A percentile compares a stretch with the other conserved stretches of the same genome.
Evolutionary conservation across 2,797 vertebrate species (phyloP).

Genomic region (Microctenopoma stevenorrisi): DNA sequence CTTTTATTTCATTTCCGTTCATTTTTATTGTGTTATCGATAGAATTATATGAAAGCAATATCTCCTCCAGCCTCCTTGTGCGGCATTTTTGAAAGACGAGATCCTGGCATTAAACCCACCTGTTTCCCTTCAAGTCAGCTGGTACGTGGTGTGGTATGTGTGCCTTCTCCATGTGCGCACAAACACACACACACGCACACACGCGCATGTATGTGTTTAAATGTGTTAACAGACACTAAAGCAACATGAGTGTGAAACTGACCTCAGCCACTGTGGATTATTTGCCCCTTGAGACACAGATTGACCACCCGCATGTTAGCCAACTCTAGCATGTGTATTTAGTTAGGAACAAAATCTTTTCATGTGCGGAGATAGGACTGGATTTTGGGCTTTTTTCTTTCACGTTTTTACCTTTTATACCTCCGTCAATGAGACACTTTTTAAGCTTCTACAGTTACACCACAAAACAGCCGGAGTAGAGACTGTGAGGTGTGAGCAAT

Average conservation of each 20-base stretch:
- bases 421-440: constrained; percentile 55
- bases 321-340: constrained; percentile 36
- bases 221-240: constrained; percentile 63
- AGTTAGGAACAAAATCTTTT: constrained; percentile 40
- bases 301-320: constrained; percentile 65
- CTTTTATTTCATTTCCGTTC: constrained; percentile 69
- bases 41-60: constrained; percentile 72
- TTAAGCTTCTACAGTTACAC: constrained; percentile 34
- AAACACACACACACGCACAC: not conserved
- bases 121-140: constrained; percentile 68
- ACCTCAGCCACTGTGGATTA: constrained; percentile 70
- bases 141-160: constrained; percentile 1
- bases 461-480: constrained; percentile 14
- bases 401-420: constrained; percentile 45
- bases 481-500: constrained; percentile 26
- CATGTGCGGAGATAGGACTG: not conserved
- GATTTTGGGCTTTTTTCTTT: constrained; percentile 1
- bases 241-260: constrained; percentile 76
- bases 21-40: constrained; percentile 75
- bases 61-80: constrained; percentile 62
- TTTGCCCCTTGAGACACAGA: constrained; percentile 62
- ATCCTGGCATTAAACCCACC: constrained; percentile 75
- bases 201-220: constrained; percentile 38
- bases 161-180: not conserved
- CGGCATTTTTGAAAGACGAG: constrained; percentile 73